Evolutionary conservation across 2,113 vertebrate species (phyloP), one percentile per base, ranked within the genome.

Genomic region (Rhinogobius similis): DNA sequence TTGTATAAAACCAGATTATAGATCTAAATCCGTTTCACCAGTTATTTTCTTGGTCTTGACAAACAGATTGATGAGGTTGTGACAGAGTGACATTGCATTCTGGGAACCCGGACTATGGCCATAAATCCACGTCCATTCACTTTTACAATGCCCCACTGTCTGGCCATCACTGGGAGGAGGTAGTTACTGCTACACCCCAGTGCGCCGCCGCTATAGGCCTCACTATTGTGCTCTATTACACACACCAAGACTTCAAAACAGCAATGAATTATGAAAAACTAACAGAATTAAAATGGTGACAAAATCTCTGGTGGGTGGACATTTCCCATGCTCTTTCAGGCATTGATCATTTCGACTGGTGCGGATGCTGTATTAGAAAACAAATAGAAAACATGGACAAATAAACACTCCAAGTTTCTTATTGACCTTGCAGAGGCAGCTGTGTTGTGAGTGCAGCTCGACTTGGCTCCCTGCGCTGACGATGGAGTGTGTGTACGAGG

Each of bases 121-220:
- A 80, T 92, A 92, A 92, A 91, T 91, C 76, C 74, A 76, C 69
- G 83, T 80, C 73, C 68, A 86, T 86, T 83, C 80, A 70, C 83
- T 82, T 87, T 87, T 76, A 92, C 90, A 91, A 92, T 90, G 85
- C 79, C 69, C 83, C 76, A 90, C 84, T 92, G 90, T 91, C 77
- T 83, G 38, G 75, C 75, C 83, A 83, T 90, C 78, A 79, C 73
- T 65, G 84, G 77, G 75, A 74, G 68, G 79, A 86, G 87, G 82
- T 79, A 81, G 78, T 86, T 81, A 82, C 70, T 78, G 75, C 79
- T 80, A 80, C 86, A 72, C 82, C 84, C 77, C 36, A 78, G 79
- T 77, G 85, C 78, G 83, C 78, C 77, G 79, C 72, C 39, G 24
- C 53, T 56, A 56, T 27, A 65, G 81, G 72, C 52, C 44, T 55